Base-by-base conservation (phyloP, 1,140 invertebrate species). In the Cherax destructor region DNA sequence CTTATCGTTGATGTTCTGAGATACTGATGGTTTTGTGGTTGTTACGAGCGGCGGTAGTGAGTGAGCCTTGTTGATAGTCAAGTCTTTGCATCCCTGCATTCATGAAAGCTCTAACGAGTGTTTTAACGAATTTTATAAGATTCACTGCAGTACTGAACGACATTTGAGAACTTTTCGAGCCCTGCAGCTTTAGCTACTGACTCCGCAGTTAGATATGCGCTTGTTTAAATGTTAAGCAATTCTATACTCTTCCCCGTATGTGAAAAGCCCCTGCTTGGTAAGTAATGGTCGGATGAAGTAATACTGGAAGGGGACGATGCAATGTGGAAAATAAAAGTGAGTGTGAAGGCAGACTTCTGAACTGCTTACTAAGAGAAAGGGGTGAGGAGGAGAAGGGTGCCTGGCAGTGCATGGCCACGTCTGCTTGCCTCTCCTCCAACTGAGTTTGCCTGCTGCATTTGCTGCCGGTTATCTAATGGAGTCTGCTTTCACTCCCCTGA, bases 281-380 rank as follows among this genome's bases (percentile, higher is more conserved):
- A 59, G 56, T 16, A 16, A 16, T 10, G 56, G 56, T 1, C 30
- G 56, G 16, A 3, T 2, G 56, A 59, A 59, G 16, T 59, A 2
- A 16, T 80, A 21, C 18, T 80, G 61, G 56, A 30, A 86, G 78
- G 13, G 24, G 49, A 69, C 78, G 78, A 72, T 81, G 52, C 16
- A n/a, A 49, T 72, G 47, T 81, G 86, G 79, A 18, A 88, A 88
- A 47, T 83, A 80, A 41, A 61, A 69, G 79, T 52, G 30, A 69
- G 61, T 79, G 76, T 74, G 56, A 81, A 83, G 79, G 59, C 47
- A 10, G 61, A 76, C 49, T 83, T 83, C 52, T 11, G 69, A 89
- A 89, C 87, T 89, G 87, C 79, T 83, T 89, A 89, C 87, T 83
- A 83, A 89, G 87, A 89, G 61, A 72, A 89, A 89, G 76, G 80